Percentiles rank a stretch among this genome's conserved stretches.
Evolutionary conservation across 1,140 invertebrate genomes (phyloP).

Genomic region (Drosophila insularis): DNA sequence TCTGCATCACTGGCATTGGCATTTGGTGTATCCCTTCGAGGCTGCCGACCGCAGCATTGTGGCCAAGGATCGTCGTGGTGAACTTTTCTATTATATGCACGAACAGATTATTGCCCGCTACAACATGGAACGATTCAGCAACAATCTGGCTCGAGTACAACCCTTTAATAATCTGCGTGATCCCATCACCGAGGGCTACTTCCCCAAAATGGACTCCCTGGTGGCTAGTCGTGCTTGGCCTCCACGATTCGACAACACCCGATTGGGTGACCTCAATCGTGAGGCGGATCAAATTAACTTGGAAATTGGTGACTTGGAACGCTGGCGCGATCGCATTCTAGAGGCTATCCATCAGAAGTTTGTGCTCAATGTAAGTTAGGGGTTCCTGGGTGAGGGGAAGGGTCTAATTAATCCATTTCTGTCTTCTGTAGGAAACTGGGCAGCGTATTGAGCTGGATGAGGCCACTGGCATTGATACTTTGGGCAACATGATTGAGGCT

Average conservation of each 20-base stretch:
- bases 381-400: too few relatives aligned
- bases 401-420: neutral
- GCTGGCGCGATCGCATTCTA: constrained; percentile 89
- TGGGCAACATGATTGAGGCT: constrained; percentile 91
- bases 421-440: constrained; percentile 80
- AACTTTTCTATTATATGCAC: constrained; percentile 92
- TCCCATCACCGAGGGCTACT: constrained; percentile 88
- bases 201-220: constrained; percentile 88
- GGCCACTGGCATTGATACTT: constrained; percentile 88
- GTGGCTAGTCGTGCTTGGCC: constrained; percentile 87
- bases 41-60: constrained; percentile 85
- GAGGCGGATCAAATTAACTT: constrained; percentile 86
- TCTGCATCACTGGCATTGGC: constrained; percentile 93
- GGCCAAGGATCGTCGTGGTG: constrained; percentile 88
- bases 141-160: constrained; percentile 84
- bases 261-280: constrained; percentile 86
- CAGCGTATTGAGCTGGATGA: constrained; percentile 85
- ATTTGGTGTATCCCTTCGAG: constrained; percentile 90
- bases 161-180: constrained; percentile 85
- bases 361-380: constrained; percentile 83
- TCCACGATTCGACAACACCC: constrained; percentile 85
- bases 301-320: constrained; percentile 88
- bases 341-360: constrained; percentile 88
- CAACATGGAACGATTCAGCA: constrained; percentile 87
- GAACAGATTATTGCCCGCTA: constrained; percentile 88